A percentile compares a stretch with the other conserved stretches of the same genome.
These are phyloP conservation scores for Nomada goodeniana DNA, from an alignment of 2,888 invertebrate genomes.

Conservation along the genomic window DNA sequence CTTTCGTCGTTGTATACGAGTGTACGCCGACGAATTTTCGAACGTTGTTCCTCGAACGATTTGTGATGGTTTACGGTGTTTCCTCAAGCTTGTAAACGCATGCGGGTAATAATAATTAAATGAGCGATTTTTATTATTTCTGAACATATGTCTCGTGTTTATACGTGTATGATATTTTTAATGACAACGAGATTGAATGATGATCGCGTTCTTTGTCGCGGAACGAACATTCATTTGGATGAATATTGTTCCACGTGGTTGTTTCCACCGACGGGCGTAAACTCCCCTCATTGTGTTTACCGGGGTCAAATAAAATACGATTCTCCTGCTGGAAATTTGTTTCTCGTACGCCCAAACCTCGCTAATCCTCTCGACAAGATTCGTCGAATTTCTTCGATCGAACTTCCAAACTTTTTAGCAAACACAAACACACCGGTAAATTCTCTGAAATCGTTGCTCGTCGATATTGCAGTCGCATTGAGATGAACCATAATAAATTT, in stretches of 20 bases:
- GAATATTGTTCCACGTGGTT: constrained; percentile 68
- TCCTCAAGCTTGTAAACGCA: too few relatives aligned
- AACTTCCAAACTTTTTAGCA: background rate
- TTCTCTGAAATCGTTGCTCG: too few relatives aligned
- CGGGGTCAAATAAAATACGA: constrained; percentile 69
- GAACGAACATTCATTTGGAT: constrained; percentile 69
- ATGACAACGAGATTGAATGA: too few relatives aligned
- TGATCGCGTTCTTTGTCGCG: constrained; percentile 23
- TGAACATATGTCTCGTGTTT: too few relatives aligned
- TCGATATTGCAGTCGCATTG: too few relatives aligned
- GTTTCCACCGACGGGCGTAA: constrained; percentile 64
- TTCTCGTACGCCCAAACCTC: constrained; percentile 35
- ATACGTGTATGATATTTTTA: too few relatives aligned
- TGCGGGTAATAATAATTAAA: too few relatives aligned
- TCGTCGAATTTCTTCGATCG: constrained; percentile 23
- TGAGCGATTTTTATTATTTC: background rate
- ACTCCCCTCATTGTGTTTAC: constrained; percentile 66
- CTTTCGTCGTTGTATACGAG: too few relatives aligned
- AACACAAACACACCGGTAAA: too few relatives aligned
- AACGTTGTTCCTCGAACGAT: too few relatives aligned
- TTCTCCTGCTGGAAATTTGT: constrained; percentile 61
- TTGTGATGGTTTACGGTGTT: too few relatives aligned
- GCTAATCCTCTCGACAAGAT: constrained; percentile 40
- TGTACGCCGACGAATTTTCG: background rate
- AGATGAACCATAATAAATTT: too few relatives aligned